Evolutionary conservation across 1,140 invertebrate species (phyloP), one percentile per base, ranked within the genome.

Genomic region (Drosophila virilis): DNA sequence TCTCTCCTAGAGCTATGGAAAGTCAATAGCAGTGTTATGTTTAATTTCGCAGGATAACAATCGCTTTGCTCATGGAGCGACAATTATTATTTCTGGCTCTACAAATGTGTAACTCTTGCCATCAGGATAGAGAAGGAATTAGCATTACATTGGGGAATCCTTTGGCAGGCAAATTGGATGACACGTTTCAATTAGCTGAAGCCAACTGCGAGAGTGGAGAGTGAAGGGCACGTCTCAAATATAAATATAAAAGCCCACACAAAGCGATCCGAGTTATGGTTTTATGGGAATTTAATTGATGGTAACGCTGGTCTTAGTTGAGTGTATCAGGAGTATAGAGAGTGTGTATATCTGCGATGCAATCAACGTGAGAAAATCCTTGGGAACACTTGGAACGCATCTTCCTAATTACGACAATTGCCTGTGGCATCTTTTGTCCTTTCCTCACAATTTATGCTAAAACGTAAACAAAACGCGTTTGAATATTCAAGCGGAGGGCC

Each of bases 381-480:
- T 9, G 0, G 43, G n/a, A 71, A 72, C 48, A 60, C 32, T 60
- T 17, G 12, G 17, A 64, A 74, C 55, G 50, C 64, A 74, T 82
- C 66, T 77, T 67, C 65, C 76, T 88, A 88, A 88, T 88, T 88
- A 74, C 80, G 73, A 17, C 73, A 77, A 88, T 88, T 80, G 79
- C 79, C 77, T 65, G 68, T 60, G 77, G 79, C 83, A 68, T 66
- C 40, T 64, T 68, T 78, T 80, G 74, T 85, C 65, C 45, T 50
- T 68, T 12, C 9, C 46, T 51, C 37, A 67, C 78, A 64, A 78
- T 88, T 88, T 88, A 89, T 89, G 84, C 66, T 83, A 77, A 88
- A 88, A 83, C 65, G 73, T 77, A 89, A 89, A 83, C 67, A 88
- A 70, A 81, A 80, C 22, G 28, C 58, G 54, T 83, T 88, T 88